A percentile compares a stretch with the other conserved stretches of the same genome.
Evolutionary conservation across 2,888 invertebrate genomes (phyloP).

Genomic region (Watsonalla binaria): DNA sequence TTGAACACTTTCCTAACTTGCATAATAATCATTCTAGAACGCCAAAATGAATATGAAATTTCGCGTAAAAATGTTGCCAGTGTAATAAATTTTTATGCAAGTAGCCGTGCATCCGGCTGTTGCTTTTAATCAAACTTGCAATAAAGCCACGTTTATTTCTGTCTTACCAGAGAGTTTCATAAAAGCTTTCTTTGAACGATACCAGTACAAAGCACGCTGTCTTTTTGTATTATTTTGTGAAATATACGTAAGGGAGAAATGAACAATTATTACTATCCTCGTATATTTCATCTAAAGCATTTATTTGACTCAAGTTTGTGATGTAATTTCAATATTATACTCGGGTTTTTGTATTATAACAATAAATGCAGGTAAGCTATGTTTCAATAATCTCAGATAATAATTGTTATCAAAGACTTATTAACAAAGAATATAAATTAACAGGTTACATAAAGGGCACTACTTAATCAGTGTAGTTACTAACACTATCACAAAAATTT

Average conservation of each 20-base stretch:
- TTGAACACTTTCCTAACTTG: no score
- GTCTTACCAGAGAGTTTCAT: constrained; percentile 41
- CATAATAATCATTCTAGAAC: neutral
- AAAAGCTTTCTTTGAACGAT: constrained; percentile 44
- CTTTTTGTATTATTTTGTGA: neutral
- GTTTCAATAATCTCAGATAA: no score
- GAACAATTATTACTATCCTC: neutral
- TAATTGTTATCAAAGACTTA: no score
- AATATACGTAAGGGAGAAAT: neutral
- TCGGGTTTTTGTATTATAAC: no score
- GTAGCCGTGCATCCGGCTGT: constrained; percentile 23
- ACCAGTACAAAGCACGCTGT: constrained; percentile 3
- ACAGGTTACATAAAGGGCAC: no score
- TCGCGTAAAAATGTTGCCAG: constrained; percentile 8
- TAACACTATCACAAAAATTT: no score
- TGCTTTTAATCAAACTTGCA: constrained; percentile 52
- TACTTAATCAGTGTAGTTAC: no score
- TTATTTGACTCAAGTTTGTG: no score
- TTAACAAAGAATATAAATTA: no score
- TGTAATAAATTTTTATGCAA: constrained; percentile 33
- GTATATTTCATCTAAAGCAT: neutral
- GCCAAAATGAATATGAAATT: neutral
- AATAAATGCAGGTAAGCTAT: no score
- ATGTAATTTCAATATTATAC: no score
- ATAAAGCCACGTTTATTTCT: constrained; percentile 42